Evolutionary conservation across 2,113 vertebrate genomes (phyloP).

Genomic region (Geococcyx californianus): DNA sequence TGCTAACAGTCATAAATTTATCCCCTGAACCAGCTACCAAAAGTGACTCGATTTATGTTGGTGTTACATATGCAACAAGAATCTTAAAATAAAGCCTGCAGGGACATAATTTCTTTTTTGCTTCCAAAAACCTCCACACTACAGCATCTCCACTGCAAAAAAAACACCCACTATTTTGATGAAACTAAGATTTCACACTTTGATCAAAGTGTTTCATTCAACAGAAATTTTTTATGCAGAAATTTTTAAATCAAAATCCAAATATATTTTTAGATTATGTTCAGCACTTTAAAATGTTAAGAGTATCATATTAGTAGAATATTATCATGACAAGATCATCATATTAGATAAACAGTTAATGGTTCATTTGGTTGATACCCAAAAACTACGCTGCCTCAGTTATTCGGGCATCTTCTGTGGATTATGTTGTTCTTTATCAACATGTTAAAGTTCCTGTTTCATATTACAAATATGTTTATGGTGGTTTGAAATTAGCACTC

Average conservation of each 20-base stretch:
- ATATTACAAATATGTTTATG: not conserved
- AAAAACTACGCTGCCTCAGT: not conserved
- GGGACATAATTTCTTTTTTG: not conserved
- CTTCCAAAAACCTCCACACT: not conserved
- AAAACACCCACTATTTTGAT: not conserved
- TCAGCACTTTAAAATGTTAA: not conserved
- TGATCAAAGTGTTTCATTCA: not conserved
- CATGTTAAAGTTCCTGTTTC: not conserved
- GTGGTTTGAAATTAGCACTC: not conserved
- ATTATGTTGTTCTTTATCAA: not conserved
- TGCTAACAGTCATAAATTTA: not conserved
- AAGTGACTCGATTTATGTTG: conserved; percentile 5
- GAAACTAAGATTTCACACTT: not conserved
- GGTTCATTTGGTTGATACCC: not conserved
- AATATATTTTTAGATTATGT: not conserved
- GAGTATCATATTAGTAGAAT: not conserved
- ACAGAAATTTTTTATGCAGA: not conserved
- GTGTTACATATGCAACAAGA: conserved; percentile 5
- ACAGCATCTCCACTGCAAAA: not conserved
- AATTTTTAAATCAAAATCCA: not conserved
- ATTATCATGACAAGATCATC: not conserved
- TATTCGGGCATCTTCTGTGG: not conserved
- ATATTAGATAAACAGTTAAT: not conserved
- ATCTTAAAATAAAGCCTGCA: conserved; percentile 10
- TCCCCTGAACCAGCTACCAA: conserved; percentile 38